Conservation (phyloP, 2,797 vertebrate genomes). For the Jordanella pulchra region DNA sequence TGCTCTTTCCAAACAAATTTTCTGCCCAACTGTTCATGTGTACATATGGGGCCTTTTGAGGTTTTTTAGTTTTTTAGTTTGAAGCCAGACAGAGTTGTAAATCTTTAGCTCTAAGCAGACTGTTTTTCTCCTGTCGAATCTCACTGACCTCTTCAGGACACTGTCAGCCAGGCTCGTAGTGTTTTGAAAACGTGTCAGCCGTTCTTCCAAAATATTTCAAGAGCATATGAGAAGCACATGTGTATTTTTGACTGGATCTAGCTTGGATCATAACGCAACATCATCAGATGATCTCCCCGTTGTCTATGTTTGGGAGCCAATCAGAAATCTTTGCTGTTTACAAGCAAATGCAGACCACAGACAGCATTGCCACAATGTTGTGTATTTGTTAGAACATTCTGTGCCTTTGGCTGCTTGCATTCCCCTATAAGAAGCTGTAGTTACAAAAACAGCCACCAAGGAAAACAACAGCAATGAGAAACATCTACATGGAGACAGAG, state of each 20-base stretch:
- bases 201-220: conserved; percentile 55
- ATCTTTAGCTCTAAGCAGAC: conserved; percentile 36
- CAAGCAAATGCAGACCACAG: conserved; percentile 27
- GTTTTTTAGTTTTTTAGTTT: conserved; percentile 5
- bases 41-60: conserved; percentile 25
- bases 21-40: conserved; percentile 10
- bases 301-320: conserved; percentile 24
- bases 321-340: conserved; percentile 46
- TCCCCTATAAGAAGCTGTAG: conserved; percentile 7
- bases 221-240: conserved; percentile 56
- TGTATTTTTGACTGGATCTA: conserved; percentile 48
- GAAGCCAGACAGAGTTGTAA: conserved; percentile 21
- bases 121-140: conserved; percentile 61
- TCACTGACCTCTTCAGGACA: conserved; percentile 59
- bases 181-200: conserved; percentile 69
- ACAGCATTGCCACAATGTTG: conserved; percentile 24
- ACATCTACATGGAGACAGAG: conserved; percentile 12
- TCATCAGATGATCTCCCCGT: conserved; percentile 39
- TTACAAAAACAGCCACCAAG: neutral
- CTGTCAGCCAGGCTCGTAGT: conserved; percentile 47
- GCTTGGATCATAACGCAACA: conserved; percentile 51
- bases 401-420: conserved; percentile 25
- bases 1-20: neutral
- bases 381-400: conserved; percentile 1
- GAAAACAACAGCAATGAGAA: conserved; percentile 5